Evolutionary conservation across 92 coral and sea anemone genomes (phyloP).

Genomic region (Bergia puertoricense): DNA sequence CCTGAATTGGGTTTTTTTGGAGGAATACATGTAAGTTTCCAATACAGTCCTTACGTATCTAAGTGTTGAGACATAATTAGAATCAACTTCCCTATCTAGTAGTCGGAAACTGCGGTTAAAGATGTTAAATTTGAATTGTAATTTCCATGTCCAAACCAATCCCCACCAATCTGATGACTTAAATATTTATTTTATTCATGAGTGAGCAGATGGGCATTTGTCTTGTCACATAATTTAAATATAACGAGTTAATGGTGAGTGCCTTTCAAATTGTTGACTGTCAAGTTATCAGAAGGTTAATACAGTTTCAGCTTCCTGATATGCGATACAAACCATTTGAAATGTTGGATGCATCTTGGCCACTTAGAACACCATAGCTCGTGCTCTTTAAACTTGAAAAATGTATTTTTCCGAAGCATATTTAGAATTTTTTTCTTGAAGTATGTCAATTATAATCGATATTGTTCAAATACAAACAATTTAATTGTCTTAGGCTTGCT

Average conservation of each 20-base stretch:
- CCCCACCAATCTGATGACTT: conserved; percentile 10
- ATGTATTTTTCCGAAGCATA: conserved; percentile 15
- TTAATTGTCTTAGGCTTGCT: conserved; percentile 45
- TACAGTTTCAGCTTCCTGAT: background rate
- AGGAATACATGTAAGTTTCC: background rate
- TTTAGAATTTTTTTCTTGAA: conserved; percentile 35
- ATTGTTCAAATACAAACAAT: conserved; percentile 44
- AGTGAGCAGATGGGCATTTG: conserved; percentile 16
- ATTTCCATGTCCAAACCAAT: conserved; percentile 24
- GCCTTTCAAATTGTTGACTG: conserved; percentile 2
- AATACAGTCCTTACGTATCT: conserved; percentile 6
- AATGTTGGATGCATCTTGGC: background rate
- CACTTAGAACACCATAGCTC: background rate
- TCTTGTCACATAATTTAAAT: conserved; percentile 35
- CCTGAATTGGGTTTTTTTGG: background rate
- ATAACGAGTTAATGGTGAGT: conserved; percentile 23
- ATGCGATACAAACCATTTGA: background rate
- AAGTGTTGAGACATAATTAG: background rate
- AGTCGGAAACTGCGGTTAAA: conserved; percentile 31
- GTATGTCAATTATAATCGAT: conserved; percentile 43
- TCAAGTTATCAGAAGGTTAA: background rate
- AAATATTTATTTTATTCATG: conserved; percentile 16
- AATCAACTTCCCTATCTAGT: background rate
- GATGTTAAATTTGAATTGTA: conserved; percentile 13
- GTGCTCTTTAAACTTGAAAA: background rate